Evolutionary conservation across 2,797 vertebrate species (phyloP).

Genomic region (Adelosebastes latens): DNA sequence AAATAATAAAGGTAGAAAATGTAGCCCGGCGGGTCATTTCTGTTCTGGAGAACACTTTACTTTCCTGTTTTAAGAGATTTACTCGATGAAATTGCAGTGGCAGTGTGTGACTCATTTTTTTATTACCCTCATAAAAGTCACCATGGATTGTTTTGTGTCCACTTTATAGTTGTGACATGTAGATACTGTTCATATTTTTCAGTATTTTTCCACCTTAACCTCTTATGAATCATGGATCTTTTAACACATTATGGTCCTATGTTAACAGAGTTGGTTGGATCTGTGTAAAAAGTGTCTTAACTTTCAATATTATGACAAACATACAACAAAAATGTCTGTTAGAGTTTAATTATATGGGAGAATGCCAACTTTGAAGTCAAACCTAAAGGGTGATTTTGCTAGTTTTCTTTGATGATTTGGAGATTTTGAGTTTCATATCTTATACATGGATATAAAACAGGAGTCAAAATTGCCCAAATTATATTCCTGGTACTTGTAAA

Average conservation of each 20-base stretch:
- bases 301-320: background rate
- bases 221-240: background rate
- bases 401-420: background rate
- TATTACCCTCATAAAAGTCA: constrained; percentile 13
- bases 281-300: background rate
- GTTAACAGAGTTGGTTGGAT: background rate
- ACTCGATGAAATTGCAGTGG: background rate
- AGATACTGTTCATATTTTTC: background rate
- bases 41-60: background rate
- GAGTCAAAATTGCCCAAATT: background rate
- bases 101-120: constrained; percentile 20
- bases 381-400: background rate
- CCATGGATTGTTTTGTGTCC: background rate
- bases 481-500: background rate
- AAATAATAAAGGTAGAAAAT: background rate
- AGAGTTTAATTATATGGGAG: background rate
- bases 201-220: background rate
- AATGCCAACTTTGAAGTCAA: background rate
- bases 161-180: background rate
- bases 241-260: background rate
- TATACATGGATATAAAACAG: background rate
- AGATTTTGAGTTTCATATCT: background rate
- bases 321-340: background rate
- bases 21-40: background rate
- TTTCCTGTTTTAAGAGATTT: background rate